Conservation (phyloP, 2,888 invertebrate genomes). For the Archips crataeganus region DNA sequence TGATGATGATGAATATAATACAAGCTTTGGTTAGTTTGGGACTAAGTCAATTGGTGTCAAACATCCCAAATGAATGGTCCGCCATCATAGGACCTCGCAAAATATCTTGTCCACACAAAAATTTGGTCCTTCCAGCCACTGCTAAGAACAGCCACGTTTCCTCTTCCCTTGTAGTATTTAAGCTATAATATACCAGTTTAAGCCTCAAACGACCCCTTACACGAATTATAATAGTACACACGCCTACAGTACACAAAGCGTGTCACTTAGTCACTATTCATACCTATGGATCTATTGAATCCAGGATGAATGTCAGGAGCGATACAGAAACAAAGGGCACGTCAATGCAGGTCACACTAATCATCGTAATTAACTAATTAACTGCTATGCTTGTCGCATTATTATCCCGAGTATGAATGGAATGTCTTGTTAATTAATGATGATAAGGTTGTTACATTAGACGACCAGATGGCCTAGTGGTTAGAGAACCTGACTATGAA, state of each 20-base stretch:
- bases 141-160: too few species aligned
- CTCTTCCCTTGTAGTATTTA: too few species aligned
- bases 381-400: background rate
- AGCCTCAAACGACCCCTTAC: background rate
- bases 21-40: too few species aligned
- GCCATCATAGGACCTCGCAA: too few species aligned
- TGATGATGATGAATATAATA: too few species aligned
- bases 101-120: too few species aligned
- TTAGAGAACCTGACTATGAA: too few species aligned
- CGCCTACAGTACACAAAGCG: background rate
- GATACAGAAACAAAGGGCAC: background rate
- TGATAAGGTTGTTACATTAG: background rate
- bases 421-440: background rate
- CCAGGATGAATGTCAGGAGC: background rate
- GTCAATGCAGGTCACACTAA: constrained; percentile 3
- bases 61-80: too few species aligned
- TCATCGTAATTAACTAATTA: constrained; percentile 15
- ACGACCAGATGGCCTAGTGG: too few species aligned
- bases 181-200: background rate
- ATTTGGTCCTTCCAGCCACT: too few species aligned
- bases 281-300: background rate
- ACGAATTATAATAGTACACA: background rate
- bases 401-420: background rate
- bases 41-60: too few species aligned
- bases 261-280: background rate